These are phyloP conservation scores for Eurytoma adleriae DNA, from an alignment of 2,888 invertebrate genomes.

Conservation along the genomic window DNA sequence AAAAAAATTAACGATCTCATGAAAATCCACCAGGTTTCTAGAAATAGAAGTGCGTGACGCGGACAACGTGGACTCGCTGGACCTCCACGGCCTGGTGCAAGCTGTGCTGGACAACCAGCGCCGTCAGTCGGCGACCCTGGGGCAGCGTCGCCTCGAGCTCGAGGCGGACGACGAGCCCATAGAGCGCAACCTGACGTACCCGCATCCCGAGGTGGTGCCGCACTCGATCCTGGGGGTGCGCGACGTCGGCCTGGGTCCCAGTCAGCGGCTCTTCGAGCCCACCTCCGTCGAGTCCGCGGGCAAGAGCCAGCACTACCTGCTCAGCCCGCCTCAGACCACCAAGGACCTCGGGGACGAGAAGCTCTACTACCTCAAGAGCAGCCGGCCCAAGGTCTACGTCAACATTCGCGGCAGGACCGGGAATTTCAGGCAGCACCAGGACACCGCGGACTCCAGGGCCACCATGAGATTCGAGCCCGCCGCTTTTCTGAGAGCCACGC, in stretches of 20 bases:
- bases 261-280: slow-evolving; percentile 44
- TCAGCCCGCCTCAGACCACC: slow-evolving; percentile 18
- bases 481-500: slow-evolving; percentile 60
- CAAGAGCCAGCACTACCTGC: slow-evolving; percentile 19
- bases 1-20: no score
- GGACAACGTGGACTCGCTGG: slow-evolving; percentile 64
- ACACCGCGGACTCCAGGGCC: slow-evolving; percentile 41
- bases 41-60: slow-evolving; percentile 69
- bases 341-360: slow-evolving; percentile 65
- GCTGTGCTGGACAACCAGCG: slow-evolving; percentile 63
- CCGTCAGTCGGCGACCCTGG: slow-evolving; percentile 43
- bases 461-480: slow-evolving; percentile 59
- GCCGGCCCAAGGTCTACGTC: slow-evolving; percentile 69
- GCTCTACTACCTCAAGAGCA: slow-evolving; percentile 69
- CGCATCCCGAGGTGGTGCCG: slow-evolving; percentile 68
- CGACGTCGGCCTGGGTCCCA: slow-evolving; percentile 62
- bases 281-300: slow-evolving; percentile 2
- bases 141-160: slow-evolving; percentile 18
- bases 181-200: slow-evolving; percentile 55
- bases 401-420: slow-evolving; percentile 68
- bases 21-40: slow-evolving; percentile 63
- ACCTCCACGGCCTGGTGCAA: slow-evolving; percentile 66
- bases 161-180: neutral
- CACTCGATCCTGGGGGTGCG: slow-evolving; percentile 69
- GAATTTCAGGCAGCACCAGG: slow-evolving; percentile 61